A percentile compares a stretch with the other conserved stretches of the same genome.
phyloP scores from a whole-genome alignment of 2,888 invertebrate genomes.

The Steinernema hermaphroditum region DNA sequence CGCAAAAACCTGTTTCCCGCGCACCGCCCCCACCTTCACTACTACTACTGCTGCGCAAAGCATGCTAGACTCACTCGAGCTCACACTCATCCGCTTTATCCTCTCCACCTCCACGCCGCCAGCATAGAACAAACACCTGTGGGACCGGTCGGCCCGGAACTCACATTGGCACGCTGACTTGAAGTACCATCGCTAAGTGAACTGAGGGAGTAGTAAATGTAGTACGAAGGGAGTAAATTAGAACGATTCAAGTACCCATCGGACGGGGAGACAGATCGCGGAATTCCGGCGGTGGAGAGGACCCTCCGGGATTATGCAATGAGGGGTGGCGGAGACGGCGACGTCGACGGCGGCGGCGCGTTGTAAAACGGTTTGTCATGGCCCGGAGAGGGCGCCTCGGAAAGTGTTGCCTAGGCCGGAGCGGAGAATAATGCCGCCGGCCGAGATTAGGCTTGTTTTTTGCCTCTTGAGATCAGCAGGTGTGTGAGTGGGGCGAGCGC shows the following conservation, averaged over 20 bases:
- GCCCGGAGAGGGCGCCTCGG: background rate
- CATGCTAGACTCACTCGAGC: too few relatives aligned
- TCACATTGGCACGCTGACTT: slow-evolving; percentile 11
- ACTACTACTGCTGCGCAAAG: too few relatives aligned
- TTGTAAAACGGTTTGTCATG: slow-evolving; percentile 19
- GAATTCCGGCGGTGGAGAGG: background rate
- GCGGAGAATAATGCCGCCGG: background rate
- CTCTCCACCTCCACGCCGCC: background rate
- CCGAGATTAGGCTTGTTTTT: background rate
- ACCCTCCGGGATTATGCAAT: slow-evolving; percentile 14
- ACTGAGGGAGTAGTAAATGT: background rate
- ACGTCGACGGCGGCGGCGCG: background rate
- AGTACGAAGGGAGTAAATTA: background rate
- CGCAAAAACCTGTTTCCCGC: too few relatives aligned
- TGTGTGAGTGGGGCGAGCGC: background rate
- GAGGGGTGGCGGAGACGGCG: background rate
- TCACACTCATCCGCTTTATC: background rate
- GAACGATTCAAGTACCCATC: slow-evolving; percentile 24
- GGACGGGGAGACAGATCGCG: background rate
- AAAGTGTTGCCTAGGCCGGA: background rate
- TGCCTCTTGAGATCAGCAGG: background rate
- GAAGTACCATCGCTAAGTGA: slow-evolving; percentile 22
- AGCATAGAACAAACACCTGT: background rate
- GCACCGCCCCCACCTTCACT: too few relatives aligned
- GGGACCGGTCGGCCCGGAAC: background rate